phyloP scores from a whole-genome alignment of 2,888 invertebrate species.

The Beris chalybata region DNA sequence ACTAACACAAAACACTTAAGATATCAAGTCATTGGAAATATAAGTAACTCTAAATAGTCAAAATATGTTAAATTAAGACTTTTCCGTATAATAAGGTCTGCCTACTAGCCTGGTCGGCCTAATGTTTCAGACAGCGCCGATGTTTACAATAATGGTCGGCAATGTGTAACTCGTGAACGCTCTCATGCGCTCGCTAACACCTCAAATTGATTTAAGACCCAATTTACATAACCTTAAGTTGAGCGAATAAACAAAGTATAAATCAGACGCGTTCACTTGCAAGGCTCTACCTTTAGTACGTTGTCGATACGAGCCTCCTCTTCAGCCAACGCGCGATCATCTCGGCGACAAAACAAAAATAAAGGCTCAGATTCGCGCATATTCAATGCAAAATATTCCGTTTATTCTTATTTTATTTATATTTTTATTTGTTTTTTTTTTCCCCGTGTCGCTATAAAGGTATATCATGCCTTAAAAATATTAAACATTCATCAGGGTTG shows the following conservation, averaged over 20 bases:
- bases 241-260: constrained; percentile 37
- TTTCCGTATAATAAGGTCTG: background rate
- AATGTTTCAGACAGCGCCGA: no score
- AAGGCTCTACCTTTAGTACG: no score
- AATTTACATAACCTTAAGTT: constrained; percentile 39
- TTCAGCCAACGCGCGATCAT: no score
- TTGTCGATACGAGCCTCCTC: no score
- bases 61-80: constrained; percentile 14
- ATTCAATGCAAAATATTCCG: constrained; percentile 27
- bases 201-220: constrained; percentile 37
- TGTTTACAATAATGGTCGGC: background rate
- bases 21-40: background rate
- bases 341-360: no score
- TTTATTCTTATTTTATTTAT: constrained; percentile 12
- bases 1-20: background rate
- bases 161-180: constrained; percentile 11
- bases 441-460: constrained; percentile 4
- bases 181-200: constrained; percentile 32
- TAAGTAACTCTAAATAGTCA: background rate
- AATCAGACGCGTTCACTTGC: constrained; percentile 31
- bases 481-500: constrained; percentile 30
- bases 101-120: background rate
- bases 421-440: constrained; percentile 8
- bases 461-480: constrained; percentile 17
- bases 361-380: background rate